A percentile compares a stretch with the other conserved stretches of the same genome.
These are phyloP conservation scores for Ennomos erosarius DNA, from an alignment of 2,888 invertebrate genomes.

Conservation along the genomic window DNA sequence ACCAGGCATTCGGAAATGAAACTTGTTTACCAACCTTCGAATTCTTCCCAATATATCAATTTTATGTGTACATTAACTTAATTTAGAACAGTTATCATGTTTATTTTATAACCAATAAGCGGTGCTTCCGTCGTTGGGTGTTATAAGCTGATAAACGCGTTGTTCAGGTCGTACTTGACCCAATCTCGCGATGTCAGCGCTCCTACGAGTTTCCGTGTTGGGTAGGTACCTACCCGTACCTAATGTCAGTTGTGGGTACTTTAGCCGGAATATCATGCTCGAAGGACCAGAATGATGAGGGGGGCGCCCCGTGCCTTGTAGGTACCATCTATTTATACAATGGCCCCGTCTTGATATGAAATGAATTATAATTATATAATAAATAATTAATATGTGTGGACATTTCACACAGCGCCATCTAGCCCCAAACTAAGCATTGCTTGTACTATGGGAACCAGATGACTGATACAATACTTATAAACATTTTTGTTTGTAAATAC, in stretches of 20 bases:
- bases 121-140: slow-evolving; percentile 58
- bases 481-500: too few relatives aligned
- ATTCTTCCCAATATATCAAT: slow-evolving; percentile 14
- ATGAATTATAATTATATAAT: too few relatives aligned
- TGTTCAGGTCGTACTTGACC: slow-evolving; percentile 71
- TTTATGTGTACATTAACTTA: slow-evolving; percentile 25
- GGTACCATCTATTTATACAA: too few relatives aligned
- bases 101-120: slow-evolving; percentile 36
- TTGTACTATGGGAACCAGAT: too few relatives aligned
- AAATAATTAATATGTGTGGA: too few relatives aligned
- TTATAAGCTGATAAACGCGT: slow-evolving; percentile 59
- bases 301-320: neutral
- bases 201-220: slow-evolving; percentile 51
- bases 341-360: slow-evolving; percentile 5
- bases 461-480: too few relatives aligned
- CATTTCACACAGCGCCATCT: too few relatives aligned
- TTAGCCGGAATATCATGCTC: slow-evolving; percentile 24
- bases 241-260: slow-evolving; percentile 23
- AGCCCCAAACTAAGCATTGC: too few relatives aligned
- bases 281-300: slow-evolving; percentile 23
- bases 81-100: slow-evolving; percentile 46
- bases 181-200: slow-evolving; percentile 57
- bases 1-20: slow-evolving; percentile 1
- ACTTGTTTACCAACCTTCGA: slow-evolving; percentile 20
- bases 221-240: slow-evolving; percentile 13